Evolutionary conservation across 2,797 vertebrate genomes (phyloP).

Genomic region (Arrhamphus sclerolepis): DNA sequence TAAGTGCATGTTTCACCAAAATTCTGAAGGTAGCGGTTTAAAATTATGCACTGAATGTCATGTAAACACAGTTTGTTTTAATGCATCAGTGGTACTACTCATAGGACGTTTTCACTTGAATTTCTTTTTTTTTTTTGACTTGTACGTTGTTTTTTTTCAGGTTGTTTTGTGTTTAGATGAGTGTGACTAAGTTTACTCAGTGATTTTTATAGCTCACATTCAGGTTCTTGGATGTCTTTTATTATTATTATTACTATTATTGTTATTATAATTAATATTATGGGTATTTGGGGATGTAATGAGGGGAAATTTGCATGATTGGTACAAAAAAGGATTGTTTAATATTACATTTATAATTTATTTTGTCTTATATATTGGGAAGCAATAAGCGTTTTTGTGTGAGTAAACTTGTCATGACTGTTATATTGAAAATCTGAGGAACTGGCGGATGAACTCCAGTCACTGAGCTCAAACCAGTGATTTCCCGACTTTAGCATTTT

Average conservation of each 20-base stretch:
- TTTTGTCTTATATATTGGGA: constrained; percentile 26
- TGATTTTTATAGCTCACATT: constrained; percentile 50
- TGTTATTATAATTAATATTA: not conserved
- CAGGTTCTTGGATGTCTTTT: constrained; percentile 46
- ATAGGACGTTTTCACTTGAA: constrained; percentile 8
- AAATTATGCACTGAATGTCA: constrained; percentile 69
- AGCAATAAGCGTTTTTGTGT: constrained; percentile 68
- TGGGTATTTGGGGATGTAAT: not conserved
- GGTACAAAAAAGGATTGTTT: not conserved
- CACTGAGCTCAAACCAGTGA: not conserved
- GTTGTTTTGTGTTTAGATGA: constrained; percentile 37
- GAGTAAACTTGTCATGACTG: constrained; percentile 20
- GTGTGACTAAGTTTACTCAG: constrained; percentile 32
- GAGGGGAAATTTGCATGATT: constrained; percentile 5
- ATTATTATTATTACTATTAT: not conserved
- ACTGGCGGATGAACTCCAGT: not conserved
- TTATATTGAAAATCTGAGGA: constrained; percentile 9
- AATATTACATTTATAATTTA: constrained; percentile 10
- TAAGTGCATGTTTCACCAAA: constrained; percentile 60
- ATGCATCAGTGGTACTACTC: constrained; percentile 2
- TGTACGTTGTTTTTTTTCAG: too few relatives aligned
- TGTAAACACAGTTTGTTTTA: constrained; percentile 27
- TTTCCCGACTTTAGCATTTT: not conserved
- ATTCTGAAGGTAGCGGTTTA: constrained; percentile 43
- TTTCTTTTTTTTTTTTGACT: constrained; percentile 15